Percentiles rank a stretch among this genome's conserved stretches.
Conservation (phyloP, 2,797 vertebrate genomes). For the Platyrinchus mystaceus region DNA sequence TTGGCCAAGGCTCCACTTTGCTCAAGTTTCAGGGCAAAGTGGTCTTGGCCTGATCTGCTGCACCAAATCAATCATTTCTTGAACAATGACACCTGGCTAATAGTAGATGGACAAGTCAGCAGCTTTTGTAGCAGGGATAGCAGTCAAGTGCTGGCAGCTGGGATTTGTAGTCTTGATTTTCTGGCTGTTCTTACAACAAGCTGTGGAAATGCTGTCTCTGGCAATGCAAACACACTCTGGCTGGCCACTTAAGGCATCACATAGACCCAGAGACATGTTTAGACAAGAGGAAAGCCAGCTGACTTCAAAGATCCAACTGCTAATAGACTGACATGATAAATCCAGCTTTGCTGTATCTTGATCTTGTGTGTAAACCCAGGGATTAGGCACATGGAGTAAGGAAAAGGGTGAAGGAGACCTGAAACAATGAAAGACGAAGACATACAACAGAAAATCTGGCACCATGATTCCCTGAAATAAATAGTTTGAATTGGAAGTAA, state of each 20-base stretch:
- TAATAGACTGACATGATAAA: not conserved
- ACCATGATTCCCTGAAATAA: not conserved
- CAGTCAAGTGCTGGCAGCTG: not conserved
- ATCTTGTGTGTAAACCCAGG: not conserved
- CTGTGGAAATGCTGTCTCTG: not conserved
- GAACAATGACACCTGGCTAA: not conserved
- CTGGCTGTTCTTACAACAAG: not conserved
- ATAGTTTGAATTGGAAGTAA: not conserved
- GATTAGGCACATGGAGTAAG: not conserved
- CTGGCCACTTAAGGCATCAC: not conserved
- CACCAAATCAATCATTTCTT: not conserved
- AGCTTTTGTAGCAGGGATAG: not conserved
- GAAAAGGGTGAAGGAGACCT: not conserved
- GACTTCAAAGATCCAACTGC: not conserved
- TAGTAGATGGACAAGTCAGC: not conserved
- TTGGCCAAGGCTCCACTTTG: not conserved
- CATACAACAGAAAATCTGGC: not conserved
- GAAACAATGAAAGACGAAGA: not conserved
- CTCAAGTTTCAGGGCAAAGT: not conserved
- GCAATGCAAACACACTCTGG: not conserved
- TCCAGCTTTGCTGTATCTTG: not conserved
- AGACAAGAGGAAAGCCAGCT: not conserved
- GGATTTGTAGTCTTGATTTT: not conserved
- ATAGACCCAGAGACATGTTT: not conserved
- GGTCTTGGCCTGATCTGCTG: not conserved